Evolutionary conservation across 2,113 vertebrate genomes (phyloP).

Genomic region (Girardinichthys multiradiatus): DNA sequence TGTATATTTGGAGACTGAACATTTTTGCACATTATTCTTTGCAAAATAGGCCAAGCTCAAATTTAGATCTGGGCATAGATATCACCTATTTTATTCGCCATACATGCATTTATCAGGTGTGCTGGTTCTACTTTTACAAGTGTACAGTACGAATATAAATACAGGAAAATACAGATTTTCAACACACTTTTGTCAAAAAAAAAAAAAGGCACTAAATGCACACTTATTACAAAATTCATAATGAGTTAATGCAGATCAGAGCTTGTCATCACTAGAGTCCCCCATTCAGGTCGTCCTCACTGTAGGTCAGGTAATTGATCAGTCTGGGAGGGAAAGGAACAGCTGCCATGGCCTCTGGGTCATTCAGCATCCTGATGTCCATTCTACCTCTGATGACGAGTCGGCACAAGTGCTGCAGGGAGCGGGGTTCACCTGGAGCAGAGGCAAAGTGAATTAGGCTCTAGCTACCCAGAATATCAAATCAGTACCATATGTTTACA

Average conservation of each 20-base stretch:
- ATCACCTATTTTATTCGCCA: neutral
- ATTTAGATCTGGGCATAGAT: neutral
- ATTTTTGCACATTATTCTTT: no score
- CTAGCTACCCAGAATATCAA: neutral
- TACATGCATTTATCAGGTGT: neutral
- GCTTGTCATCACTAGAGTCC: conserved; percentile 8
- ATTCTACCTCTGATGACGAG: conserved; percentile 84
- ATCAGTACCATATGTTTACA: rapidly evolving
- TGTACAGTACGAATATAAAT: neutral
- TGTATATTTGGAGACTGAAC: no score
- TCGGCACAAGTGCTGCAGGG: conserved; percentile 87
- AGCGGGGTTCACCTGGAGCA: conserved; percentile 82
- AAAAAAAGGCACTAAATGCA: neutral
- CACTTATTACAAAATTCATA: neutral
- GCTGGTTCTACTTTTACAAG: neutral
- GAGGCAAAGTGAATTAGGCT: conserved; percentile 1
- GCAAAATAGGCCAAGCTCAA: no score
- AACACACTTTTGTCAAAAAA: neutral
- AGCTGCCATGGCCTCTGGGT: conserved; percentile 73
- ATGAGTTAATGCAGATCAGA: neutral
- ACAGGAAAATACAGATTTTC: neutral
- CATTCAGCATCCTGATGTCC: conserved; percentile 77
- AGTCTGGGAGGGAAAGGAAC: conserved; percentile 81
- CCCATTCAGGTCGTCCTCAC: conserved; percentile 81
- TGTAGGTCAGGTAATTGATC: conserved; percentile 84